phyloP scores from a whole-genome alignment of 2,797 vertebrate genomes.

The Sylvilagus floridanus region DNA sequence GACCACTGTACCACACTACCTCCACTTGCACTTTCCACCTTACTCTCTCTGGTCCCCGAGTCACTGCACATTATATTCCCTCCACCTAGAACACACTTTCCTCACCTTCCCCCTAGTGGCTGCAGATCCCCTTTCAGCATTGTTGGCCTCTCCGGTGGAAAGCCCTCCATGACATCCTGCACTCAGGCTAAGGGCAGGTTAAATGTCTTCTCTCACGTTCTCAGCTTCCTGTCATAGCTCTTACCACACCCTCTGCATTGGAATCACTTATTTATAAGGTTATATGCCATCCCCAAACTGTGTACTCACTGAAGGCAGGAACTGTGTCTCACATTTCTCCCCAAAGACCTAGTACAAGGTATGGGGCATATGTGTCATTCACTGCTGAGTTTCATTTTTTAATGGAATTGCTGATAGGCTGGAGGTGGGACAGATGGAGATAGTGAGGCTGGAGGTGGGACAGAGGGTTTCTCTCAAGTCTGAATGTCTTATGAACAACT shows the following conservation, averaged over 20 bases:
- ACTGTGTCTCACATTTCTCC: neutral
- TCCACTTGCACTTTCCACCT: neutral
- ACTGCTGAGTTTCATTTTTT: constrained; percentile 8
- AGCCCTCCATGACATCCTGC: neutral
- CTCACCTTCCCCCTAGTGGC: neutral
- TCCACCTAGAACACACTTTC: neutral
- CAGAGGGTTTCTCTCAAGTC: neutral
- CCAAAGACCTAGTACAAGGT: neutral
- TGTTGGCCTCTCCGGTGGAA: neutral
- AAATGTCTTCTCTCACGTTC: neutral
- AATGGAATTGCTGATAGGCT: neutral
- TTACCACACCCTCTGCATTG: neutral
- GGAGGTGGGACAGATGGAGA: neutral
- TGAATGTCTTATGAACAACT: neutral
- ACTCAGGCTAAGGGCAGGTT: neutral
- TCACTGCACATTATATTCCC: neutral
- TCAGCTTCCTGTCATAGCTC: neutral
- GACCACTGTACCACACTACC: neutral
- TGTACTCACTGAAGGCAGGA: neutral
- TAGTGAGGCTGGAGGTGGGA: neutral
- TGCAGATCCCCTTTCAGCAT: neutral
- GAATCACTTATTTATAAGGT: neutral
- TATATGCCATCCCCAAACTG: neutral
- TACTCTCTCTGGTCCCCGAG: neutral
- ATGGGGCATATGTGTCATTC: neutral